Conservation (phyloP, 2,113 vertebrate genomes). For the Meles meles region DNA sequence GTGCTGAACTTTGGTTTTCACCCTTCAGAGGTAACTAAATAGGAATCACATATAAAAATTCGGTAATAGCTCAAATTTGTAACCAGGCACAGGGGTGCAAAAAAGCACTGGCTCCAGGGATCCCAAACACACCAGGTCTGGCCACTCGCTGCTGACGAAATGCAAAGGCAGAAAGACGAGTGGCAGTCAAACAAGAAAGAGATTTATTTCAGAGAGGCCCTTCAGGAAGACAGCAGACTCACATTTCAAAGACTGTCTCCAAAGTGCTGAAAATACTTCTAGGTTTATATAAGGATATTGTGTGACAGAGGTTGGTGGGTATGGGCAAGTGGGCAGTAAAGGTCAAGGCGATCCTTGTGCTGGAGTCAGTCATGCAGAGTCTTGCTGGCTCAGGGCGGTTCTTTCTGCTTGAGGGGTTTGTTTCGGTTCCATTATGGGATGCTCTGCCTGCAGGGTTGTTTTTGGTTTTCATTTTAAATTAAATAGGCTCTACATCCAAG, state of each 20-base stretch:
- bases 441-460: neutral
- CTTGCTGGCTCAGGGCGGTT: neutral
- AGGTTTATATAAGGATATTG: neutral
- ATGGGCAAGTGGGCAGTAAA: neutral
- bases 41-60: slow-evolving; percentile 4
- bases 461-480: neutral
- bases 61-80: neutral
- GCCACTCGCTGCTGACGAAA: neutral
- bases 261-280: neutral
- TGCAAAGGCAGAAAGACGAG: neutral
- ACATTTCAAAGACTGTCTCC: neutral
- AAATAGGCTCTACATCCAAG: neutral
- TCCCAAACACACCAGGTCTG: neutral
- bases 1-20: neutral
- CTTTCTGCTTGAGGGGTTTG: neutral
- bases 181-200: neutral
- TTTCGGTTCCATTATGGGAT: neutral
- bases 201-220: neutral
- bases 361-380: neutral
- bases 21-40: neutral
- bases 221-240: neutral
- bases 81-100: neutral
- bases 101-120: neutral
- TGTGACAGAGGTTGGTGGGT: neutral
- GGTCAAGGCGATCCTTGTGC: neutral